phyloP scores from a whole-genome alignment of 2,797 vertebrate genomes.

The Capromys pilorides region DNA sequence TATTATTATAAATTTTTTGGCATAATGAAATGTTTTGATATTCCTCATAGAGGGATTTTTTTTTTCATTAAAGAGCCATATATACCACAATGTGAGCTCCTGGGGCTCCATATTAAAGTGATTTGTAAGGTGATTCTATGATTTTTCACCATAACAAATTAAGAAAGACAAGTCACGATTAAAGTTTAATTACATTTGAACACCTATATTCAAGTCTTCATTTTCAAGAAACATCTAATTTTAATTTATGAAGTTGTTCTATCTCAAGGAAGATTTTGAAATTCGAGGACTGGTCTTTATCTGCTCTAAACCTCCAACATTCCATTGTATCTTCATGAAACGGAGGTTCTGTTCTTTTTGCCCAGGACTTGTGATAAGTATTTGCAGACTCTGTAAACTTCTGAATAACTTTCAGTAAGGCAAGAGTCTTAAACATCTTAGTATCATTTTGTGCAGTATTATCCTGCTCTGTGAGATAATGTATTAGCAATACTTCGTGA shows the following conservation, averaged over 20 bases:
- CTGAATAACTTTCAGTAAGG: slow-evolving; percentile 85
- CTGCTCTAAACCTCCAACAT: slow-evolving; percentile 85
- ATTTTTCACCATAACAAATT: slow-evolving; percentile 35
- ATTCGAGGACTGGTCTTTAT: slow-evolving; percentile 81
- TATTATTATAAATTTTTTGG: slow-evolving; percentile 7
- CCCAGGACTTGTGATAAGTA: slow-evolving; percentile 88
- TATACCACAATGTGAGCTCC: not conserved
- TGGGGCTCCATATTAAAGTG: not conserved
- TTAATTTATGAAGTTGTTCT: slow-evolving; percentile 75
- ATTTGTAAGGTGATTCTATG: slow-evolving; percentile 41
- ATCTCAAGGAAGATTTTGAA: slow-evolving; percentile 82
- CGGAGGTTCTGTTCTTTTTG: slow-evolving; percentile 88
- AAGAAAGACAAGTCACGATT: slow-evolving; percentile 64
- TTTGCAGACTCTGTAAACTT: slow-evolving; percentile 87
- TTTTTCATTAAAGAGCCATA: not conserved
- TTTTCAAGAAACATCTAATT: slow-evolving; percentile 54
- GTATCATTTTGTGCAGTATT: slow-evolving; percentile 86
- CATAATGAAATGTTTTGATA: slow-evolving; percentile 19
- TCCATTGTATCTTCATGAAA: slow-evolving; percentile 87
- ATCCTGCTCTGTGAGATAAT: slow-evolving; percentile 87
- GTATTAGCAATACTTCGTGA: slow-evolving; percentile 85
- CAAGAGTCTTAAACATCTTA: slow-evolving; percentile 84
- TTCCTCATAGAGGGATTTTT: slow-evolving; percentile 2
- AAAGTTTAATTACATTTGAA: slow-evolving; percentile 64
- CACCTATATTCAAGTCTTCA: not conserved